These are phyloP conservation scores for Athrips mouffetella DNA, from an alignment of 2,888 invertebrate genomes.

Conservation along the genomic window DNA sequence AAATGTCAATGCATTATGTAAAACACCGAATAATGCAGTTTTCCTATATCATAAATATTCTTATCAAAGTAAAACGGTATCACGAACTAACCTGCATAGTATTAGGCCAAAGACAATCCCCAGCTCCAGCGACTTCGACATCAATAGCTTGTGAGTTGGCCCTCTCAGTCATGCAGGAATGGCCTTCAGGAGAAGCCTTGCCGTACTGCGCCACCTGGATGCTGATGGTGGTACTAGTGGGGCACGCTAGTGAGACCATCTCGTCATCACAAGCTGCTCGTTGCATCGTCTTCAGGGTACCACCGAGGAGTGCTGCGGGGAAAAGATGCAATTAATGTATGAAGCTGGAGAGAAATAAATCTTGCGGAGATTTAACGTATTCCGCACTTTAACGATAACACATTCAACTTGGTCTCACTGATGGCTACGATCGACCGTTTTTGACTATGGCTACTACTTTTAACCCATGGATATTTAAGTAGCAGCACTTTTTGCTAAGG, in stretches of 20 bases:
- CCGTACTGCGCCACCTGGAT: constrained; percentile 93
- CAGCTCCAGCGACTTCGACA: constrained; percentile 59
- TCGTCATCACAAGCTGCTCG: constrained; percentile 94
- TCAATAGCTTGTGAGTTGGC: constrained; percentile 44
- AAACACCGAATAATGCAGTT: no score
- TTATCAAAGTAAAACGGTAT: background rate
- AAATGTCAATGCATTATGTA: no score
- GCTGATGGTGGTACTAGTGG: constrained; percentile 93
- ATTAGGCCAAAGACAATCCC: constrained; percentile 80
- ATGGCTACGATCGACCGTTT: no score
- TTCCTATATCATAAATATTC: background rate
- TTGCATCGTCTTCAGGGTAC: constrained; percentile 92
- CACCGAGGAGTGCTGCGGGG: constrained; percentile 87
- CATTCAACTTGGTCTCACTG: no score
- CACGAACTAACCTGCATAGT: constrained; percentile 83
- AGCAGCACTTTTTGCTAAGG: no score
- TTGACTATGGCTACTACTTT: no score
- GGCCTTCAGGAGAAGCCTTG: constrained; percentile 69
- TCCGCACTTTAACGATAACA: no score
- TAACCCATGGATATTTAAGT: no score
- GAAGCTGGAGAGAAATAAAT: no score
- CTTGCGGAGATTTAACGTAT: no score
- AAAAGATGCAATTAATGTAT: no score
- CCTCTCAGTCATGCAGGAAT: constrained; percentile 49
- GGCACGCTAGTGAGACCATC: constrained; percentile 89